phyloP scores from a whole-genome alignment of 2,888 invertebrate species.

The Cephus rjabovi region DNA sequence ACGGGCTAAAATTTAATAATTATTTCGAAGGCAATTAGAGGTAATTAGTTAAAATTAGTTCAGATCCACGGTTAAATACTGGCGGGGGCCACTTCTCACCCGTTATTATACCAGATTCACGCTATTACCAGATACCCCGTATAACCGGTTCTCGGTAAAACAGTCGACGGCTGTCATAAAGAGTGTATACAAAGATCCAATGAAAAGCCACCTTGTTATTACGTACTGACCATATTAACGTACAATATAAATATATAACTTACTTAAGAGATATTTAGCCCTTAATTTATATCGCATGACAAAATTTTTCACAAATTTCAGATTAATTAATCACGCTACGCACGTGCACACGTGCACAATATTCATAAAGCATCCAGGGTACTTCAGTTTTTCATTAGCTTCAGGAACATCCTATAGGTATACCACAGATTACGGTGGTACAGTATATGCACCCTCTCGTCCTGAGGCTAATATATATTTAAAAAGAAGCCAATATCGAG shows the following conservation, averaged over 20 bases:
- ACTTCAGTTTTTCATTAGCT: neutral
- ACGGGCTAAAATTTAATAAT: conserved; percentile 18
- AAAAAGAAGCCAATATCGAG: conserved; percentile 9
- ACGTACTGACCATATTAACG: neutral
- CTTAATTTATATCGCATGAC: conserved; percentile 23
- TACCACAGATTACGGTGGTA: neutral
- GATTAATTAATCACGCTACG: conserved; percentile 13
- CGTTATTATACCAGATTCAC: conserved; percentile 6
- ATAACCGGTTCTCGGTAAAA: neutral
- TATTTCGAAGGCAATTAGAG: conserved; percentile 25
- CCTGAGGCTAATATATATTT: conserved; percentile 12
- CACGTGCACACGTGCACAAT: neutral
- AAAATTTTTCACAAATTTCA: conserved; percentile 24
- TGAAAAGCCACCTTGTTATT: neutral
- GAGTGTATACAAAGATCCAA: neutral
- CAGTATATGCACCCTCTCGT: neutral
- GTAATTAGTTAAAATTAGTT: conserved; percentile 24
- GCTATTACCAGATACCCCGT: neutral
- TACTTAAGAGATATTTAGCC: neutral
- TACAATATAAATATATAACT: neutral
- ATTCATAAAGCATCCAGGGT: neutral
- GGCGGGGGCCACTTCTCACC: conserved; percentile 11
- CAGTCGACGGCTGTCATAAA: neutral
- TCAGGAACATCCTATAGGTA: neutral
- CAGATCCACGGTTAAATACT: conserved; percentile 18